Evolutionary conservation across 64 coral and sea anemone genomes (phyloP), one percentile per base, ranked within the genome.

Genomic region (Actinia equina): DNA sequence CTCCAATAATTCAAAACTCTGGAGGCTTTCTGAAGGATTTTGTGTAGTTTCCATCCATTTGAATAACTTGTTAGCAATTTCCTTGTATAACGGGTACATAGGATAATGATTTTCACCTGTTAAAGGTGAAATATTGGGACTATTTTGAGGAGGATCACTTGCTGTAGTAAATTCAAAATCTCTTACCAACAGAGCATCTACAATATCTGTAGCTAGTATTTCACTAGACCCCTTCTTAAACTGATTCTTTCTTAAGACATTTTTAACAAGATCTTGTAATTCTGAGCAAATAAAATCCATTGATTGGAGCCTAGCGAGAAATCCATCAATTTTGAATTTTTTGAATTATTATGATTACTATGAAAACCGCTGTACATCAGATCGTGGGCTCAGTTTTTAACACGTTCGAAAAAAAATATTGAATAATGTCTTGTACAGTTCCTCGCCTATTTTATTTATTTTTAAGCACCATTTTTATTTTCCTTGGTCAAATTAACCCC

Each of bases 31-130:
- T 80, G 60, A 22, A 15, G 83, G 89, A 79, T 85, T 51, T 30
- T 45, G 17, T 62, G 53, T 71, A 49, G 12, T 76, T 52, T 85
- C 43, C 51, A 91, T 86, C 82, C 83, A 91, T 17, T 86, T 16
- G 25, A 77, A 22, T 77, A 91, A 86, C 41, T 80, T 85, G 59
- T 79, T 44, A 10, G 83, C 84, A 79, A 91, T 77, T 86, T 91
- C 89, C 46, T 78, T 25, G 84, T 91, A 86, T 5, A 91, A 59
- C 0, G 89, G 89, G 22, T 46, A 70, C 13, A 14, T 57, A 12
- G 82, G 83, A 41, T 91, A 91, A 81, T 37, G 27, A 20, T 52
- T 81, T 20, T 81, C 27, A 5, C 78, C 78, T 49, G 45, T 8
- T 52, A 81, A 51, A 9, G 78, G 18, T 52, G 17, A 17, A 52